These are phyloP conservation scores for Potorous gilbertii DNA, from an alignment of 2,797 vertebrate genomes.

Conservation along the genomic window DNA sequence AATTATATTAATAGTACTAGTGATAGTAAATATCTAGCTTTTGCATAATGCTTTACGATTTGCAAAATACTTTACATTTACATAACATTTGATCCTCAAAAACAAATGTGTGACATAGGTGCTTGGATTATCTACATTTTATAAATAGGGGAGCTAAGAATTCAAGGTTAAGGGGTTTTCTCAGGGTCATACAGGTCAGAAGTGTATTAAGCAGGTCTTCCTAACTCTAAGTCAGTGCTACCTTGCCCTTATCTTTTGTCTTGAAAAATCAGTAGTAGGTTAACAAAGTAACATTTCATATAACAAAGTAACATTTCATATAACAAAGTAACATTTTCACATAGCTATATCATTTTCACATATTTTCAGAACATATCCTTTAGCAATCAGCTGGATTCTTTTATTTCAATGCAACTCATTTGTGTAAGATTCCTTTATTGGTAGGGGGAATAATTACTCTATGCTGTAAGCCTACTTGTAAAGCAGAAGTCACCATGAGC, in stretches of 20 bases:
- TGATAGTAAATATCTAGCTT: neutral
- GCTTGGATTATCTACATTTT: no score
- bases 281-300: neutral
- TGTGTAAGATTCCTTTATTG: no score
- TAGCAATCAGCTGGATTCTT: no score
- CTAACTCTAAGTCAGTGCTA: neutral
- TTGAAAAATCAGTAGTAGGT: slow-evolving; percentile 35
- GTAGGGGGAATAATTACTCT: no score
- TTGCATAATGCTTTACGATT: neutral
- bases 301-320: no score
- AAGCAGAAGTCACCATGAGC: no score
- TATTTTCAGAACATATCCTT: slow-evolving; percentile 47
- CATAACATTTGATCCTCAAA: neutral
- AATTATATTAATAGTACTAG: neutral
- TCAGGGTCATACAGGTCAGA: neutral
- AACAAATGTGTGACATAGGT: neutral
- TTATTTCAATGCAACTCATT: neutral
- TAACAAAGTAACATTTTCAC: no score
- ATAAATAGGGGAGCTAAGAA: neutral
- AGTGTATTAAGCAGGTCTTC: neutral
- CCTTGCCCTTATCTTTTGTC: neutral
- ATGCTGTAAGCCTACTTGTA: no score
- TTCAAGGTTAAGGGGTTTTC: neutral
- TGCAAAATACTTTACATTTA: neutral
- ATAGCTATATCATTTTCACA: slow-evolving; percentile 28